Evolutionary conservation across 2,113 vertebrate species (phyloP), one percentile per base, ranked within the genome.

Genomic region (Solea senegalensis): DNA sequence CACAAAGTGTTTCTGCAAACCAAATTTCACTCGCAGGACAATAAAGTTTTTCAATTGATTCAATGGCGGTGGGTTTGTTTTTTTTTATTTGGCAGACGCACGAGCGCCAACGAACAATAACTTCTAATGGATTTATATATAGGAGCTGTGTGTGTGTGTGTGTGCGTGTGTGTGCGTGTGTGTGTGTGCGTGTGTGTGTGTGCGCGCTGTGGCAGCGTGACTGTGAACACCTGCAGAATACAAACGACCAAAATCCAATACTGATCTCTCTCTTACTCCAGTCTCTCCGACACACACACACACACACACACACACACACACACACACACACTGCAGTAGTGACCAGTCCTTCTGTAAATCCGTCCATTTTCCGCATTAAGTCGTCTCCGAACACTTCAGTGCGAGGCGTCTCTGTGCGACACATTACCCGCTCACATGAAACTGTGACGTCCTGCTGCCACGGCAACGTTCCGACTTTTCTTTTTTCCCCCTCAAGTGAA

Each of bases 201-300:
- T 60, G 57, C n/a, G 14, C 54, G 80, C 83, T 85, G 82, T 85
- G 74, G 83, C 80, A 53, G 80, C 27, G 60, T 63, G 40, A 52
- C 72, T 76, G 78, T 2, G 72, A 78, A 84, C 86, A 74, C 51
- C 65, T 62, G 39, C 79, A 86, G 86, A 86, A 88, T 88, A 82
- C 84, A 84, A 88, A 88, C 66, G 65, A 83, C 67, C 16, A 72
- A 78, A 88, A 88, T 88, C 81, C 86, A 88, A 86, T 86, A 86
- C 74, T 69, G 76, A 82, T 78, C 68, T 58, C 57, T 84, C 68
- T 81, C 49, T 43, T 34, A 34, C 34, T 34, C 34, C 1, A 3
- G 55, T 76, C 61, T 27, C 62, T 52, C 69, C 52, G 13, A n/a
- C 4, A 13, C 45, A 50, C 13, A 48, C 15, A 66, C 69, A 69